Percentiles rank a stretch among this genome's conserved stretches.
Conservation (phyloP, 2,113 vertebrate genomes). For the Brachypodius melanocephalos region DNA sequence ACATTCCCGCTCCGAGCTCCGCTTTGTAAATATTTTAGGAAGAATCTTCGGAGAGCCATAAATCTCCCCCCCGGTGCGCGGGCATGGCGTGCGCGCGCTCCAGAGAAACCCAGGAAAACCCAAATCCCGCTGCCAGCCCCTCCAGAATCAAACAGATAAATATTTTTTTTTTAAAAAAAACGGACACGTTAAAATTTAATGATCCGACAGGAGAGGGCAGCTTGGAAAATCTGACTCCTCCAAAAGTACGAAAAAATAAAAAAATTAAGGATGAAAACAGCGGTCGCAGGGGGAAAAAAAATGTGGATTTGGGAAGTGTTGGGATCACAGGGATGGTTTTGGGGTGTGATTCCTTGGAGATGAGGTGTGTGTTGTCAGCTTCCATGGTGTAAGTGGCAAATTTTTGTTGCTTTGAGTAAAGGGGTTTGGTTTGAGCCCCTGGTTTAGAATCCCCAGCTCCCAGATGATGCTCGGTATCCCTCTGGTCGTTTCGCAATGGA, state of each 20-base stretch:
- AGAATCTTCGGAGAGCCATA: slow-evolving; percentile 61
- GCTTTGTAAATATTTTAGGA: slow-evolving; percentile 68
- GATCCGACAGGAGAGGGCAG: background rate
- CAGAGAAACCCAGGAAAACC: background rate
- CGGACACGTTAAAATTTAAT: background rate
- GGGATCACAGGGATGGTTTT: background rate
- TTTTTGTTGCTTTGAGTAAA: background rate
- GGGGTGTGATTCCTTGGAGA: background rate
- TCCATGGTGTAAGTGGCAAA: fast-evolving
- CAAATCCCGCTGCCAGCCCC: background rate
- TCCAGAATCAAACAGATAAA: fast-evolving
- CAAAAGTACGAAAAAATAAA: background rate
- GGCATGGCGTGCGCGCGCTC: background rate
- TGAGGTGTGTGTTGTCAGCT: background rate
- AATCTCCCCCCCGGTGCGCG: background rate
- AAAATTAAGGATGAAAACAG: background rate
- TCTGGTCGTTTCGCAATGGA: background rate
- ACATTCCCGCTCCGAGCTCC: background rate
- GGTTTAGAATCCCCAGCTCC: background rate
- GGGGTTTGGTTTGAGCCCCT: background rate
- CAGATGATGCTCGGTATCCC: fast-evolving
- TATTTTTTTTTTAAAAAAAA: no score
- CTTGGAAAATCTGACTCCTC: background rate
- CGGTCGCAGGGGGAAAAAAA: fast-evolving
- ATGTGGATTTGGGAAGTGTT: background rate